A percentile compares a stretch with the other conserved stretches of the same genome.
Evolutionary conservation across 2,797 vertebrate species (phyloP).

Genomic region (Muraenolepis orangiensis): DNA sequence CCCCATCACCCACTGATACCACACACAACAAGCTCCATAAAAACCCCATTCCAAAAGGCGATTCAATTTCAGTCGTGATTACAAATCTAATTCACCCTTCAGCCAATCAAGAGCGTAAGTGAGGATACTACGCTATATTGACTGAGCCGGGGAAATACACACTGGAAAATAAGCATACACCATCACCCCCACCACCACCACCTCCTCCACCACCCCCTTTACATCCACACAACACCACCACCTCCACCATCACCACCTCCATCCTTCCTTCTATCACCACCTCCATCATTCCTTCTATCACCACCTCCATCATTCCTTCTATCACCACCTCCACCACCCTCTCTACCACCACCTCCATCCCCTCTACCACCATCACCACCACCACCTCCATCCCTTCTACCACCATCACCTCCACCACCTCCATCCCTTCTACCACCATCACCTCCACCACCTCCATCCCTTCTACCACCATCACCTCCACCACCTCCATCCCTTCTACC

Average conservation of each 20-base stretch:
- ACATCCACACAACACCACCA: too few relatives aligned
- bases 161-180: background rate
- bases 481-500: background rate
- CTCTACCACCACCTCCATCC: too few relatives aligned
- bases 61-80: slow-evolving; percentile 27
- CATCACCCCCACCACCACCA: background rate
- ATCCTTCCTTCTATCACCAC: background rate
- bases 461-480: background rate
- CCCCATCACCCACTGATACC: too few relatives aligned
- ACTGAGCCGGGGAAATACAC: background rate
- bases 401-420: background rate
- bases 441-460: too few relatives aligned
- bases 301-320: background rate
- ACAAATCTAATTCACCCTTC: slow-evolving; percentile 23
- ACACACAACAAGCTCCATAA: slow-evolving; percentile 7
- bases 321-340: background rate
- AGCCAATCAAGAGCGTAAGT: slow-evolving; percentile 19
- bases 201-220: background rate
- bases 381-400: too few relatives aligned
- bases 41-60: slow-evolving; percentile 9
- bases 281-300: too few relatives aligned
- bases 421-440: background rate
- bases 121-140: slow-evolving; percentile 16
- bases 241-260: background rate
- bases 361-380: background rate